These are phyloP conservation scores for Sebastes kiyomatsui DNA, from an alignment of 2,797 vertebrate genomes.

Conservation along the genomic window DNA sequence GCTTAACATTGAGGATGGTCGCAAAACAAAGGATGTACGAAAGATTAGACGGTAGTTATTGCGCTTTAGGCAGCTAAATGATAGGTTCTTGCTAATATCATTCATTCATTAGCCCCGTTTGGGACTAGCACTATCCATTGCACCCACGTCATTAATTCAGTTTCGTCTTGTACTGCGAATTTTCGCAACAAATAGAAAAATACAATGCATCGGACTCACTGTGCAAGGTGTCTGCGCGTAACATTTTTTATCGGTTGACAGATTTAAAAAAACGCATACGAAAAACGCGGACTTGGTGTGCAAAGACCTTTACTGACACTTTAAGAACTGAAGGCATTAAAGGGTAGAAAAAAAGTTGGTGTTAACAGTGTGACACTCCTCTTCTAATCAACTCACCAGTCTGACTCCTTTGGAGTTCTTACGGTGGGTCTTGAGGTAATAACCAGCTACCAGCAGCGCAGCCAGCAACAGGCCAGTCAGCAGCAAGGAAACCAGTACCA, in stretches of 20 bases:
- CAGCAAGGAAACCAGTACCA: conserved; percentile 90
- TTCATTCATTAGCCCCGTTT: background rate
- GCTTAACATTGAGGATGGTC: background rate
- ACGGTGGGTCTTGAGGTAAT: conserved; percentile 87
- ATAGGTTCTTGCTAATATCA: too few relatives aligned
- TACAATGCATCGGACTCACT: too few relatives aligned
- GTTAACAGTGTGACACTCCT: background rate
- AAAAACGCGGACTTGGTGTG: background rate
- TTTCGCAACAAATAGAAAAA: too few relatives aligned
- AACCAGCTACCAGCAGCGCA: conserved; percentile 85
- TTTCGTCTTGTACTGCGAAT: too few relatives aligned
- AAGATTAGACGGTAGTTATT: background rate
- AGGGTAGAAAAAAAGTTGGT: background rate
- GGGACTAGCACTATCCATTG: background rate
- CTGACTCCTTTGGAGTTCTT: conserved; percentile 89
- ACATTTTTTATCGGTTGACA: too few relatives aligned
- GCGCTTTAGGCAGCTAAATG: background rate
- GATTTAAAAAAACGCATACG: background rate
- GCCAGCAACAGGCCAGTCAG: conserved; percentile 89
- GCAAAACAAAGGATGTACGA: background rate
- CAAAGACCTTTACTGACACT: background rate
- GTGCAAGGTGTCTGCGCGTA: too few relatives aligned
- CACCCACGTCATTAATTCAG: too few relatives aligned
- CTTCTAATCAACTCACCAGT: conserved; percentile 86
- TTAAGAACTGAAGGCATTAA: background rate